These are phyloP conservation scores for Stegana nigrithorax DNA, from an alignment of 2,888 invertebrate genomes.

Conservation along the genomic window DNA sequence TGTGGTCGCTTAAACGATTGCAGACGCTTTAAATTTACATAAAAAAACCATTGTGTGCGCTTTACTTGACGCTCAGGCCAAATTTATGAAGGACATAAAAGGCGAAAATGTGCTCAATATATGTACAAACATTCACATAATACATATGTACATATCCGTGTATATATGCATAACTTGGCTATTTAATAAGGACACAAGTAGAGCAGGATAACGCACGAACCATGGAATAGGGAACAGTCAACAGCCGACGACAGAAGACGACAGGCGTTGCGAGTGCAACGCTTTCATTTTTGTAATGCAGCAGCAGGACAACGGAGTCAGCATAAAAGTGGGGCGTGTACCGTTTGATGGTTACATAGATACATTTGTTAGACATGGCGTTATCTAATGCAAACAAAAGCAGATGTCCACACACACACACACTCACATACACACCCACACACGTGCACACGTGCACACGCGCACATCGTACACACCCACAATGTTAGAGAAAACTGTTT, in stretches of 20 bases:
- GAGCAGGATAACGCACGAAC: not conserved
- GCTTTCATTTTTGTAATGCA: conserved; percentile 15
- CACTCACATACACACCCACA: not conserved
- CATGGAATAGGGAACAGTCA: no score
- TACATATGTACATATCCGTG: no score
- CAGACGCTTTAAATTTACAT: conserved; percentile 9
- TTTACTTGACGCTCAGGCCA: not conserved
- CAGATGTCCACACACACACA: not conserved
- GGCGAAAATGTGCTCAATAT: not conserved
- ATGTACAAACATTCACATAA: not conserved
- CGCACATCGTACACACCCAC: no score
- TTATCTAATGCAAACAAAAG: conserved; percentile 3
- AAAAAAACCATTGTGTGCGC: not conserved
- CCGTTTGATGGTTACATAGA: not conserved
- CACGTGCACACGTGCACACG: not conserved
- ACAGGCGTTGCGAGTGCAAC: not conserved
- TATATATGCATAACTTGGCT: no score
- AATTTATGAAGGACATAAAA: conserved; percentile 2
- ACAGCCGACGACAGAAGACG: not conserved
- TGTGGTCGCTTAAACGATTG: not conserved
- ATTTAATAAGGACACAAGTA: not conserved
- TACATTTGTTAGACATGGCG: not conserved
- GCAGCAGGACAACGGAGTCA: not conserved
- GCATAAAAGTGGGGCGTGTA: not conserved
- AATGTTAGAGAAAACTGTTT: no score